These are phyloP conservation scores for Andrena cerasifolii DNA, from an alignment of 1,140 invertebrate species.

Conservation along the genomic window DNA sequence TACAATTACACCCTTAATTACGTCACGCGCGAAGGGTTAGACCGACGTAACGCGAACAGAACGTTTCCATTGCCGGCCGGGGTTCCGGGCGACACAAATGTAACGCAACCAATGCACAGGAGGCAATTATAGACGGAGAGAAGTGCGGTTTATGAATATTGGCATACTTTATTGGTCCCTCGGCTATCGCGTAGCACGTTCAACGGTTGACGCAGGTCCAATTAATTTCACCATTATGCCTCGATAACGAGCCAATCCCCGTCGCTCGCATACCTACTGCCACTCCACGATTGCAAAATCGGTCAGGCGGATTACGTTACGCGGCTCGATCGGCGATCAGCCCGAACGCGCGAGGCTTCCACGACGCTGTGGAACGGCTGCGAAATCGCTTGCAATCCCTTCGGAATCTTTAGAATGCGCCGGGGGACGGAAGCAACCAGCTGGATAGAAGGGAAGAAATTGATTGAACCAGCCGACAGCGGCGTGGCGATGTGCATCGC, in stretches of 20 bases:
- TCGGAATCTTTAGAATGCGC: not conserved
- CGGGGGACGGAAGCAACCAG: not conserved
- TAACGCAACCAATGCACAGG: not conserved
- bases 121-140: not conserved
- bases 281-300: slow-evolving; percentile 41
- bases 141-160: not conserved
- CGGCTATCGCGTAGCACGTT: not conserved
- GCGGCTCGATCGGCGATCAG: not conserved
- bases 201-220: not conserved
- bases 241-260: slow-evolving; percentile 20
- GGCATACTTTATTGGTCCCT: not conserved
- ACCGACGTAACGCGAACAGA: not conserved
- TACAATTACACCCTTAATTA: too few species aligned
- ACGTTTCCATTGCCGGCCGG: too few species aligned
- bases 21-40: not conserved
- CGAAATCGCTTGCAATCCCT: not conserved
- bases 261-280: slow-evolving; percentile 29
- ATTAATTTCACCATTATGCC: slow-evolving; percentile 25
- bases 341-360: not conserved
- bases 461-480: not conserved
- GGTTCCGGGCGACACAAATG: not conserved
- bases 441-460: not conserved
- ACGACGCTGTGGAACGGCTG: not conserved
- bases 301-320: slow-evolving; percentile 35
- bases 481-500: not conserved